A percentile compares a stretch with the other conserved stretches of the same genome.
Conservation (phyloP, 2,888 invertebrate species). For the Crioceris asparagi region DNA sequence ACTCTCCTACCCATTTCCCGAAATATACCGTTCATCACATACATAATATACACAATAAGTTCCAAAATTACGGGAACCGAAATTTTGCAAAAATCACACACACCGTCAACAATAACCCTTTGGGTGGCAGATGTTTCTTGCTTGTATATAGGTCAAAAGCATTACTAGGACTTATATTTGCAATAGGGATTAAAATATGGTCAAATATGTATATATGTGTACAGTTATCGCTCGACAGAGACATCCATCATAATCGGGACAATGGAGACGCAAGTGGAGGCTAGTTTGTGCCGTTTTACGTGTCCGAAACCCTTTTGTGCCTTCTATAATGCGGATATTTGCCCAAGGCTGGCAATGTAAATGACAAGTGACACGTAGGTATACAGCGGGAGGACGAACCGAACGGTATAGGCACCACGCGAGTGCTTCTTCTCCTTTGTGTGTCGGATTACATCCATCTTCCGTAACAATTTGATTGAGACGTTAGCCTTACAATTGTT, state of each 20-base stretch:
- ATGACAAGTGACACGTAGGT: constrained; percentile 36
- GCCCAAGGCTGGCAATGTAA: constrained; percentile 30
- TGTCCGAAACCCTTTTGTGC: constrained; percentile 31
- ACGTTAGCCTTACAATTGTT: too few species aligned
- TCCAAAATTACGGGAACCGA: constrained; percentile 2
- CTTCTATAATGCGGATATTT: constrained; percentile 36
- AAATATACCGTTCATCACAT: constrained; percentile 14
- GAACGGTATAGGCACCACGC: too few species aligned
- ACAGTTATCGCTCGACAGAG: constrained; percentile 33
- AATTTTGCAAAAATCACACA: constrained; percentile 6
- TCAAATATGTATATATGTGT: constrained; percentile 23
- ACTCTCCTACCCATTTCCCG: constrained; percentile 11
- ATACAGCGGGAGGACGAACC: too few species aligned
- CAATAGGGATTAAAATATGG: constrained; percentile 31
- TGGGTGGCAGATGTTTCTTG: constrained; percentile 24
- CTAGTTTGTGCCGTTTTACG: constrained; percentile 32
- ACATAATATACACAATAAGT: too few species aligned
- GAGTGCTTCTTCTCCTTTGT: too few species aligned
- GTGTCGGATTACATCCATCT: too few species aligned
- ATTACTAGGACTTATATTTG: constrained; percentile 29
- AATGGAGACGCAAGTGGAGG: constrained; percentile 29
- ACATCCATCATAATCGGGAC: constrained; percentile 35
- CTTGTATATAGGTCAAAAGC: constrained; percentile 30
- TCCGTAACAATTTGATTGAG: too few species aligned
- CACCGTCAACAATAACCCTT: constrained; percentile 24